Base-by-base conservation (phyloP, 2,797 vertebrate species). In the Oreonectes daqikongensis region DNA sequence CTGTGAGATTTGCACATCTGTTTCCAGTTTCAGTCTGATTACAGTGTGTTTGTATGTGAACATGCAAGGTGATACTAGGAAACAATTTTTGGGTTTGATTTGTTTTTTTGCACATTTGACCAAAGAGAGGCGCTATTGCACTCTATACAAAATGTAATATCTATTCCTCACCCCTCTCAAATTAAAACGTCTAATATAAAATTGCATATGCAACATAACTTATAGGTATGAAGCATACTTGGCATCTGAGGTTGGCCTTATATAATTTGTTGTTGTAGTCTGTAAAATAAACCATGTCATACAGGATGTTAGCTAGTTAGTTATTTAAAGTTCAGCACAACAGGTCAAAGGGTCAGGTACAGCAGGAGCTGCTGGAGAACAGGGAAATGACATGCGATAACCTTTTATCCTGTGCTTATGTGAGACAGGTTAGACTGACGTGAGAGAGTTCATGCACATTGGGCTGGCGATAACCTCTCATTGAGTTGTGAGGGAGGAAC, bases 321-420 rank as follows among this genome's bases (percentile, higher is more conserved):
- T 32, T 32, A 6, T 3, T n/a, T 59, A 38, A 20, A 46, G 78
- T 32, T 66, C 72, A 40, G 72, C 22, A 70, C 57, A 73, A 40
- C 67, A 30, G 38, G 64, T 52, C 44, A 71, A 46, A 76, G 67
- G 35, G 26, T 48, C 38, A 30, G 53, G 44, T 59, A 65, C 71
- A 71, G 17, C 44, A 28, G 35, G 35, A 72, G 20, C 42, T 52
- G 42, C n/a, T 18, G 40, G 69, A 55, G 24, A 78, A 55, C 70
- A 74, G 40, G 76, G 76, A 73, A 81, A 81, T 65, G 78, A 69
- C 79, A 79, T 30, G 15, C n/a, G 61, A 69, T 70, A 64, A 65
- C 57, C 79, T 52, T 60, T 60, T 65, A 72, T 69, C 74, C 75
- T 73, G 74, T 75, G 24, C 63, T 55, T 12, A 67, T 59, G 50